These are phyloP conservation scores for Zelostemma sp. DNA, from an alignment of 1,140 invertebrate genomes.

Conservation along the genomic window DNA sequence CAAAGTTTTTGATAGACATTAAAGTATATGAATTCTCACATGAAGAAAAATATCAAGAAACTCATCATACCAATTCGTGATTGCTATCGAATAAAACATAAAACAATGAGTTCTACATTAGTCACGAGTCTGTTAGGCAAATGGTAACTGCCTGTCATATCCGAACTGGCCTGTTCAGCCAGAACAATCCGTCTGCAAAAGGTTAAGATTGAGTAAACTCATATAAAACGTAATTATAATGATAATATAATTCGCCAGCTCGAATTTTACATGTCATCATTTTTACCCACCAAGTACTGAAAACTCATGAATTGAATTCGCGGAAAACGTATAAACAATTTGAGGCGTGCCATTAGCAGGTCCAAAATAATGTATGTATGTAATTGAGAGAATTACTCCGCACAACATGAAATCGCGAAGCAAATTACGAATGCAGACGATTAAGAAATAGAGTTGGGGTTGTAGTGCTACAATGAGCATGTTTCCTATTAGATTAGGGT, in stretches of 20 bases:
- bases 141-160: constrained; percentile 18
- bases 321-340: too few species aligned
- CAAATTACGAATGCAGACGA: constrained; percentile 27
- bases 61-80: constrained; percentile 16
- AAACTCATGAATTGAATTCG: too few species aligned
- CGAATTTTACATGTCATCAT: too few species aligned
- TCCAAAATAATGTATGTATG: background rate
- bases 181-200: background rate
- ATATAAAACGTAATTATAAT: too few species aligned
- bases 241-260: too few species aligned
- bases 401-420: constrained; percentile 2
- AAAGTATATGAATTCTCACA: too few species aligned
- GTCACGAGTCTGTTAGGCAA: constrained; percentile 21
- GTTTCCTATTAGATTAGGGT: constrained; percentile 34
- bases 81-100: constrained; percentile 17
- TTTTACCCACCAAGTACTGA: too few species aligned
- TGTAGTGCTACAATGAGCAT: constrained; percentile 35
- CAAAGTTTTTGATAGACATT: too few species aligned
- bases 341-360: too few species aligned
- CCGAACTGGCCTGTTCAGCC: constrained; percentile 4
- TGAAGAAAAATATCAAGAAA: constrained; percentile 8
- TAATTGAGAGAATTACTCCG: background rate
- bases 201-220: too few species aligned
- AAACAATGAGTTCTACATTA: constrained; percentile 24
- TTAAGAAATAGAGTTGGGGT: constrained; percentile 42